Evolutionary conservation across 2,888 invertebrate genomes (phyloP).

Genomic region (Tolmerus cingulatus): DNA sequence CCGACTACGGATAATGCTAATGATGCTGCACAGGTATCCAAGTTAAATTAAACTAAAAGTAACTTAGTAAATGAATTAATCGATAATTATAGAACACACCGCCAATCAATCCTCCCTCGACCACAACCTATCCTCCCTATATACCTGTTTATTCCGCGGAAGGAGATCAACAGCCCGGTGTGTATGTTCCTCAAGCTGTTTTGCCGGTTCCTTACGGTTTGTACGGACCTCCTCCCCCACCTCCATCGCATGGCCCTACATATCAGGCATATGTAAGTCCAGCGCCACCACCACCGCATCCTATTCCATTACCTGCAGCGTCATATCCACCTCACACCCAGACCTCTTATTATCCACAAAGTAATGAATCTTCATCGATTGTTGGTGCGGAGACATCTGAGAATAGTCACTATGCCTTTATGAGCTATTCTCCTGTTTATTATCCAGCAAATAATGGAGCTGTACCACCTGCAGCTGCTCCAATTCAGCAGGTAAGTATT

Average conservation of each 20-base stretch:
- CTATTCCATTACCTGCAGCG: slow-evolving; percentile 41
- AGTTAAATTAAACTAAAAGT: not conserved
- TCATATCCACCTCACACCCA: slow-evolving; percentile 48
- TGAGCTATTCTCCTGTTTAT: slow-evolving; percentile 44
- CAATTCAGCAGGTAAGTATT: slow-evolving; percentile 22
- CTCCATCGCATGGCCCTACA: slow-evolving; percentile 44
- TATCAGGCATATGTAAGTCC: slow-evolving; percentile 46
- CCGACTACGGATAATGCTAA: slow-evolving; percentile 38
- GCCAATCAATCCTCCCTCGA: not conserved
- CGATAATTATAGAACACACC: not conserved
- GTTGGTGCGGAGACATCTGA: slow-evolving; percentile 24
- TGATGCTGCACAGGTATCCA: not conserved
- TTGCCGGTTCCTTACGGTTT: slow-evolving; percentile 52
- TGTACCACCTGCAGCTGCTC: not conserved
- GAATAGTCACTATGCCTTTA: slow-evolving; percentile 36
- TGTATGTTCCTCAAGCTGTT: slow-evolving; percentile 44
- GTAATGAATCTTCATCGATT: not conserved
- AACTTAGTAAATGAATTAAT: not conserved
- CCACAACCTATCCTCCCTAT: not conserved
- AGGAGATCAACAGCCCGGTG: slow-evolving; percentile 16
- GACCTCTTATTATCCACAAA: slow-evolving; percentile 43
- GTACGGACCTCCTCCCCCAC: slow-evolving; percentile 52
- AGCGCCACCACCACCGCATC: slow-evolving; percentile 31
- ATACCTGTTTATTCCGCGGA: slow-evolving; percentile 35
- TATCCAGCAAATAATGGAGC: slow-evolving; percentile 42